Evolutionary conservation across 2,113 vertebrate genomes (phyloP).

Genomic region (Vidua chalybeata): DNA sequence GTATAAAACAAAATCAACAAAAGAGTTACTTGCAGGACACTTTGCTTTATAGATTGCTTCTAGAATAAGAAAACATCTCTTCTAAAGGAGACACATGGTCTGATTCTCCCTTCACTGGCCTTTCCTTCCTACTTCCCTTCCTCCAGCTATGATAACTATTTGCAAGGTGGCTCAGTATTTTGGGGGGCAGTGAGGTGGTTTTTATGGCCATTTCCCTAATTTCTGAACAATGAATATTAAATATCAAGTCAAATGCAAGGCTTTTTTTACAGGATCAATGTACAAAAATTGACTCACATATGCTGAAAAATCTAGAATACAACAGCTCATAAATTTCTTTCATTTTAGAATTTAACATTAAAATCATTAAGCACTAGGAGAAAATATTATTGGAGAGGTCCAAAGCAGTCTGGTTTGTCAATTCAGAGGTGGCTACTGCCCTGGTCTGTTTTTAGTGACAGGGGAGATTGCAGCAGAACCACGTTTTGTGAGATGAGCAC

Average conservation of each 20-base stretch:
- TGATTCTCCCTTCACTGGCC: background rate
- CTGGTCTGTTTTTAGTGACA: background rate
- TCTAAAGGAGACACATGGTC: background rate
- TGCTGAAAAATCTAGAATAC: background rate
- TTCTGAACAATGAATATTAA: background rate
- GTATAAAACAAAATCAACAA: background rate
- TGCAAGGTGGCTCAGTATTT: background rate
- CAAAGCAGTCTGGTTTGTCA: background rate
- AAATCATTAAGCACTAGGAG: background rate
- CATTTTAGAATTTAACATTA: background rate
- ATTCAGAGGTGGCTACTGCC: background rate
- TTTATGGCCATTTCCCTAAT: background rate
- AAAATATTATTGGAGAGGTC: background rate
- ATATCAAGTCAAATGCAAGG: background rate
- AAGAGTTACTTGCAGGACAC: background rate
- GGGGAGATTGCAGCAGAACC: background rate
- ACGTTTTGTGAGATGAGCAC: fast-evolving
- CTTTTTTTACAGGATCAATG: background rate
- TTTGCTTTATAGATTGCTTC: background rate
- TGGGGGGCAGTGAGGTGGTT: fast-evolving
- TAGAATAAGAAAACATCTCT: background rate
- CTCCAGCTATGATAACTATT: background rate
- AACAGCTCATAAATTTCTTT: background rate
- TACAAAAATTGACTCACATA: background rate
- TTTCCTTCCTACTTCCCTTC: background rate